Conservation (phyloP, 2,113 vertebrate species). For the Cettia cetti region DNA sequence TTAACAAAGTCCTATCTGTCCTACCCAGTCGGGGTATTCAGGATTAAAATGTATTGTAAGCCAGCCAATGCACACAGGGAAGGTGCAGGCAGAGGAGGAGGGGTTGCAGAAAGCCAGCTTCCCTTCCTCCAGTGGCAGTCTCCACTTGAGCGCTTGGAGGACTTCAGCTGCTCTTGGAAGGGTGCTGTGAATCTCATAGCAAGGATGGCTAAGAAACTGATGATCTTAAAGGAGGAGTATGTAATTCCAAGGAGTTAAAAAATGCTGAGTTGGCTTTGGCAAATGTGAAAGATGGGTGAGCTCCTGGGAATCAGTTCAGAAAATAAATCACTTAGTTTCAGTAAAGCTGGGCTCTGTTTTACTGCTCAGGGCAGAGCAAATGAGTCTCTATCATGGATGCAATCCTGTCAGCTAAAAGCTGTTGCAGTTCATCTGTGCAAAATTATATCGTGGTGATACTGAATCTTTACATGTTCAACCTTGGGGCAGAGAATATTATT, state of each 20-base stretch:
- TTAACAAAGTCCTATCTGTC: neutral
- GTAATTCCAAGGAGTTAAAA: neutral
- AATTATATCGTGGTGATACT: neutral
- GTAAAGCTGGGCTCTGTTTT: neutral
- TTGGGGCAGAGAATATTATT: neutral
- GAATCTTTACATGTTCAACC: neutral
- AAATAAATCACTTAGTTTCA: neutral
- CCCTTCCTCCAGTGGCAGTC: neutral
- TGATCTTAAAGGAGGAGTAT: neutral
- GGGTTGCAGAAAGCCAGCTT: neutral
- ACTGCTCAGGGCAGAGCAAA: neutral
- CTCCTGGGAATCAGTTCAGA: neutral
- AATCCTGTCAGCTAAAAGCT: neutral
- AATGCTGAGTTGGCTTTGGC: neutral
- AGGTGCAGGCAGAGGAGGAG: neutral
- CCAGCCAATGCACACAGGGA: neutral
- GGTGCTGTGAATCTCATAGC: neutral
- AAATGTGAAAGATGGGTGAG: neutral
- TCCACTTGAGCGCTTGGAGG: neutral
- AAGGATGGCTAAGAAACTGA: neutral
- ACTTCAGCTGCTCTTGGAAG: neutral
- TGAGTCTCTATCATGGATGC: neutral
- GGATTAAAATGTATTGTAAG: neutral
- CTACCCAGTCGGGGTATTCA: neutral
- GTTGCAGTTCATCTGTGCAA: neutral